Evolutionary conservation across 2,888 invertebrate species (phyloP), one percentile per base, ranked within the genome.

Genomic region (Campaea margaritaria): DNA sequence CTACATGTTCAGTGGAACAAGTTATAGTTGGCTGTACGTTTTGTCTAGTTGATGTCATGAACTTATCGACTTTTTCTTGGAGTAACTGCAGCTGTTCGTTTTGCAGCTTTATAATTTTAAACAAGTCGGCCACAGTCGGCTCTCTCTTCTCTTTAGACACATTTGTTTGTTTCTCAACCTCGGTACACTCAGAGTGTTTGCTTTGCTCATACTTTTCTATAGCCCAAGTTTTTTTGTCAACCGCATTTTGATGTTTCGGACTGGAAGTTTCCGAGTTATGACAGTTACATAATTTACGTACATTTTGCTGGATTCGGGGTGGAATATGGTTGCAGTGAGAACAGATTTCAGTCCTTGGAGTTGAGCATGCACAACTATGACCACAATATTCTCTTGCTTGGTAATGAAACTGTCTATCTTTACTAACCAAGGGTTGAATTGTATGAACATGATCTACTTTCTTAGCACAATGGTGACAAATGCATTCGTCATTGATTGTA

Each of bases 101-200:
- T 80, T 95, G 95, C 55, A 93, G 88, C 75, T 95, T 94, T 43
- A 95, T 94, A 59, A 95, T 93, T 76, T 94, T 93, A 62, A 95
- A 90, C 51, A 95, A 82, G 74, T 95, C 94, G 55, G 90, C 86
- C 16, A 94, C 93, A 16, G 93, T 93, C 10, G 94, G 93, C 72
- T 94, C 93, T 56, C 87, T 76, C 70, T 87, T 89, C 46, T 91
- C 90, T 67, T 87, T 89, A 0, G 62, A 58, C 10, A 86, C 47
- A 63, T 79, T 83, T 9, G 72, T 75, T 67, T 85, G 82, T 67
- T 80, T 85, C 65, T 89, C 86, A 36, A 87, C 65, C 45, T 86
- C 85, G 64, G 78, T 76, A 14, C 77, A 74, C 7, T 78, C 72
- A 28, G 70, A 47, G 21, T 78, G 76, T 57, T 82, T 82, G 46